Base-by-base conservation (phyloP, 2,888 invertebrate genomes). In the Exephanes ischioxanthus region DNA sequence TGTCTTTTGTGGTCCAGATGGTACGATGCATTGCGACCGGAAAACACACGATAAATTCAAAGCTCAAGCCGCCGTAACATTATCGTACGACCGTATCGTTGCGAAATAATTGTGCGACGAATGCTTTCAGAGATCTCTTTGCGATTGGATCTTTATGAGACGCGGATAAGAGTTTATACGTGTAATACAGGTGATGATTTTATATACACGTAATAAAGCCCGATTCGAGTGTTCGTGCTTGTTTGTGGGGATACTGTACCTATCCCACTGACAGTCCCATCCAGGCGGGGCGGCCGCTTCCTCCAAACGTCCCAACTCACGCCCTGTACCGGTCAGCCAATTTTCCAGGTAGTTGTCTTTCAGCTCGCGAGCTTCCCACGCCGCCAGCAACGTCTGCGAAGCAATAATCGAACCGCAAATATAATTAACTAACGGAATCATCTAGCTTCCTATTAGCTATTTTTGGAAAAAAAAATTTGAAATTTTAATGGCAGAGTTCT, bases 211-310 rank as follows among this genome's bases (percentile, higher is more conserved):
- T 48, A 76, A 80, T 48, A 41, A 73, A 83, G 33, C 53, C 61
- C 41, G 72, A 58, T 84, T 86, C 45, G 75, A 80, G 81, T 72
- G 77, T 80, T 82, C 55, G 73, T 80, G 80, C 80, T 51, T 85
- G 58, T 83, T 78, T 89, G 89, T 90, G 90, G 86, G 92, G 91
- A 93, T 93, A 93, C 94, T 95, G 94, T 96, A 97, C 97, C 96
- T 97, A 95, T 96, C 96, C 97, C 97, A 97, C 92, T 96, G 95
- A 93, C 96, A 96, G 90, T 95, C 95, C 96, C 96, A 97, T 90
- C 96, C 96, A 61, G 95, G 94, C 41, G 97, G 96, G 55, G 96
- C 95, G 16, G 96, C 96, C 85, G 95, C 95, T 92, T 95, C 95
- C 94, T 97, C 97, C 89, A 96, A 95, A 88, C 95, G 95, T 88